Percentiles rank a stretch among this genome's conserved stretches.
Conservation (phyloP, 2,113 vertebrate genomes). For the Menura novaehollandiae region DNA sequence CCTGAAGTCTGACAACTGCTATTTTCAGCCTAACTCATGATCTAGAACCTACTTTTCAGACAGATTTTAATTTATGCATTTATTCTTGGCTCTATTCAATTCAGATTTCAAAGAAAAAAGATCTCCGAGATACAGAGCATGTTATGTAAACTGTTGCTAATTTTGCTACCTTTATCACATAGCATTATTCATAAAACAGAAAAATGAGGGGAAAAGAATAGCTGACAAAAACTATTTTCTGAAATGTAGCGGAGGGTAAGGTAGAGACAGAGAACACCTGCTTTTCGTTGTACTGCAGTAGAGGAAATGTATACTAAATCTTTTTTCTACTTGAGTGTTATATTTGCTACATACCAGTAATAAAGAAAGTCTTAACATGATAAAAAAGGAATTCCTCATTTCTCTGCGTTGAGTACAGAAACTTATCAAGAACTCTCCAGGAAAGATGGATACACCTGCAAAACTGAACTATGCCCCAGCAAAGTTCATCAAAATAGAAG, state of each 20-base stretch:
- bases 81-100: background rate
- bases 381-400: background rate
- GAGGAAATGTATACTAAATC: background rate
- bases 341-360: background rate
- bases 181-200: background rate
- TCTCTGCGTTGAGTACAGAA: background rate
- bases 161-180: background rate
- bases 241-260: background rate
- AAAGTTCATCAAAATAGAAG: background rate
- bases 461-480: background rate
- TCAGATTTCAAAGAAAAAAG: background rate
- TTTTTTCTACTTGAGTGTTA: background rate
- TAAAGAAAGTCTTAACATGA: background rate
- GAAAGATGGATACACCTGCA: background rate
- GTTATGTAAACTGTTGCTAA: background rate
- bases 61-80: background rate
- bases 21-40: slow-evolving; percentile 2
- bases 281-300: background rate
- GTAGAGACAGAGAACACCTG: background rate
- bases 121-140: background rate
- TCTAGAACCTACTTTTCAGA: background rate
- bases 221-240: background rate
- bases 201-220: background rate
- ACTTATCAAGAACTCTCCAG: background rate
- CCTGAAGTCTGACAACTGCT: background rate